phyloP scores from a whole-genome alignment of 2,113 vertebrate genomes.

The Muntiacus muntjak region DNA sequence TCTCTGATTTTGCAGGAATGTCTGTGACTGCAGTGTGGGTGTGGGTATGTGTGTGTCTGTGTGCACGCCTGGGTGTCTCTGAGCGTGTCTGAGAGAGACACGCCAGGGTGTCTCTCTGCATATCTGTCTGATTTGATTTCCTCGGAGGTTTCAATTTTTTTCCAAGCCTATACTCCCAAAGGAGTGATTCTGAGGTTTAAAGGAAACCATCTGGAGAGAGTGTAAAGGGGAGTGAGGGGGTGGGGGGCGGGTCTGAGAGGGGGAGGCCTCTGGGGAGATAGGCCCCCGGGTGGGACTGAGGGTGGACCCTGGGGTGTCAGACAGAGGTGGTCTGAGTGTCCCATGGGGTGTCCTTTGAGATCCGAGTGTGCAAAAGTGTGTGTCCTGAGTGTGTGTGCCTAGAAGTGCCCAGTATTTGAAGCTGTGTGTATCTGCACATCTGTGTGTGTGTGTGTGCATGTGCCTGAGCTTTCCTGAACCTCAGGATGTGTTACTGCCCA shows the following conservation, averaged over 20 bases:
- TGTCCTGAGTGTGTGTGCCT: background rate
- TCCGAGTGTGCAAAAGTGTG: background rate
- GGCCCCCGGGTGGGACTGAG: background rate
- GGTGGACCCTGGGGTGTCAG: background rate
- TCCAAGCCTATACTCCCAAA: background rate
- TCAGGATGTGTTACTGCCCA: background rate
- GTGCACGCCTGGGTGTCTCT: background rate
- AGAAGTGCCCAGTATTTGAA: background rate
- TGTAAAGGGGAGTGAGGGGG: accelerated
- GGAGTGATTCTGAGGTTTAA: background rate
- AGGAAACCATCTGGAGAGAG: background rate
- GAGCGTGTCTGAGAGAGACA: background rate
- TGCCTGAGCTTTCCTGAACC: background rate
- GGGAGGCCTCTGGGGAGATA: background rate
- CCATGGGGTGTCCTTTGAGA: background rate
- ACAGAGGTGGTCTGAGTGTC: background rate
- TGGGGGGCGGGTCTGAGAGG: background rate
- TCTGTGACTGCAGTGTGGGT: background rate
- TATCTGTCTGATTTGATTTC: background rate
- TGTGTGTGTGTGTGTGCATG: background rate
- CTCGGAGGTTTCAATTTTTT: background rate
- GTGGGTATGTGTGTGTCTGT: background rate
- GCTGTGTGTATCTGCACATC: background rate
- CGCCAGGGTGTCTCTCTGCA: background rate
- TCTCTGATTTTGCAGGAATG: background rate